These are phyloP conservation scores for Holcopasites calliopsidis DNA, from an alignment of 1,140 invertebrate species.

Conservation along the genomic window DNA sequence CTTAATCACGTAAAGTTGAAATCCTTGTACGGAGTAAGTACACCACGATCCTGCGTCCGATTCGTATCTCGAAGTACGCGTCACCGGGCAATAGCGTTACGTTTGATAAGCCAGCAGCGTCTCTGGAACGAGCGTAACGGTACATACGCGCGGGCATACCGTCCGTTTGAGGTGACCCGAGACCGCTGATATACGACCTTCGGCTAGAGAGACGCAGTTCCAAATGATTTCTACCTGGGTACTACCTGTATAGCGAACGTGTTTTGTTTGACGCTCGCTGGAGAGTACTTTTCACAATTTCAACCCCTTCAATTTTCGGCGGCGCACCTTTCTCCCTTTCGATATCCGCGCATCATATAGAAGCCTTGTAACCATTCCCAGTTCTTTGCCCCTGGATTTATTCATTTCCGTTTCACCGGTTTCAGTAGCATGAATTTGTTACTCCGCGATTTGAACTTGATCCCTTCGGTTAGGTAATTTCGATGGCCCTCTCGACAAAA, in stretches of 20 bases:
- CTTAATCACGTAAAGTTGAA: slow-evolving; percentile 77
- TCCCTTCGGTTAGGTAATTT: too few relatives aligned
- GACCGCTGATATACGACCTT: slow-evolving; percentile 29
- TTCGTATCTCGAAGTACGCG: background rate
- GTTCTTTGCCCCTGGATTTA: too few relatives aligned
- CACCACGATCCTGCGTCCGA: background rate
- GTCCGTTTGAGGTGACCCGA: slow-evolving; percentile 28
- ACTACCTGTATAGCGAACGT: background rate
- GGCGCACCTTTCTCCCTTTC: background rate
- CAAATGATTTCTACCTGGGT: background rate
- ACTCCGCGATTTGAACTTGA: too few relatives aligned
- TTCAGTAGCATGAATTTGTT: too few relatives aligned
- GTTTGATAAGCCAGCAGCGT: slow-evolving; percentile 22
- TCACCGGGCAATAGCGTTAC: slow-evolving; percentile 11
- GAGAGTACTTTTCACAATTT: too few relatives aligned
- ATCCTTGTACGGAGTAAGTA: slow-evolving; percentile 75
- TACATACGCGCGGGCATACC: slow-evolving; percentile 26
- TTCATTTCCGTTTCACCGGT: too few relatives aligned
- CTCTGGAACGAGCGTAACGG: slow-evolving; percentile 49
- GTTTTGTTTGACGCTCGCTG: slow-evolving; percentile 17
- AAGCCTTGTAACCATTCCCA: too few relatives aligned
- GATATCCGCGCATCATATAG: too few relatives aligned
- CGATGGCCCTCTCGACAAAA: background rate
- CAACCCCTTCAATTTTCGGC: too few relatives aligned
- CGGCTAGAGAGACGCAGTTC: slow-evolving; percentile 8